Base-by-base conservation (phyloP, 92 coral and sea anemone species). In the Epizoanthus ramosus region DNA sequence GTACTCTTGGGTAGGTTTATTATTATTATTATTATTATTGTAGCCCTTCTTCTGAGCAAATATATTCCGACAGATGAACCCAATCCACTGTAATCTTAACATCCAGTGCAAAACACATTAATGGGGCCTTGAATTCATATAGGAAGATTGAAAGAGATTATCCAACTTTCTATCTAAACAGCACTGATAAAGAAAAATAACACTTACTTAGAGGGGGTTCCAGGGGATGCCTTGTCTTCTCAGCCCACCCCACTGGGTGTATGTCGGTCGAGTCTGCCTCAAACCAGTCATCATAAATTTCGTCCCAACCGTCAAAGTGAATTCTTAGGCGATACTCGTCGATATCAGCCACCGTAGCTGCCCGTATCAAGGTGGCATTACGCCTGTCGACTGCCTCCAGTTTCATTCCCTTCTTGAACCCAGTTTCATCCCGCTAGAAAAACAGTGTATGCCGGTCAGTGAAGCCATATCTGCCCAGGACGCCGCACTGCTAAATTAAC, bases 271-370 rank as follows among this genome's bases (percentile, higher is more conserved):
- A 96, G 53, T 96, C 97, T 3, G 97, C 87, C 79, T 96, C 99
- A 85, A 92, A 94, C 99, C 99, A 96, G 84, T 96, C 99, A 71
- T 96, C 98, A 37, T 96, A 96, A 50, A 96, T 89, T 35, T 96
- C 96, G 75, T 96, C 99, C 99, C 99, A 96, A 77, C 99, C 99
- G 68, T 96, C 99, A 89, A 90, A 94, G 68, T 91, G 98, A 41
- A 96, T 85, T 85, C 85, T 87, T 24, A 94, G 89, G 68, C 98
- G 91, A 85, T 87, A 94, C 8, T 90, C 92, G 59, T 92, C 94
- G 0, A 92, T 59, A 2, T 87, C 89, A 4, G 97, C 94, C 33
- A 96, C 90, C 24, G 92, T 94, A 1, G 95, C 95, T 17, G 91
- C 92, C 10, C 99, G 94, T 35, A 96, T 91, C 77, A 96, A 73